Conservation (phyloP, 2,888 invertebrate species). For the Nudaria mundana region DNA sequence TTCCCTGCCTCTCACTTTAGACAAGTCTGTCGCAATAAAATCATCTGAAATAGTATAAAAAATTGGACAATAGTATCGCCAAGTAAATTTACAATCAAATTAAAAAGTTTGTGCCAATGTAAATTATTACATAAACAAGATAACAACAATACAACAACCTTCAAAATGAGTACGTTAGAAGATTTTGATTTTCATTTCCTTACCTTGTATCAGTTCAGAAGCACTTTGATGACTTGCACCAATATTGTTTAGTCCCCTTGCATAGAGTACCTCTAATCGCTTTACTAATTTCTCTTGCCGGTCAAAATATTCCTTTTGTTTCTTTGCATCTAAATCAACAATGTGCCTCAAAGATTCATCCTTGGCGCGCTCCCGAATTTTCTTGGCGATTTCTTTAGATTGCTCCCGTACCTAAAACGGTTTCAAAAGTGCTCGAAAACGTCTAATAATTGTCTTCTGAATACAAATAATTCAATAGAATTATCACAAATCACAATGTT, state of each 20-base stretch:
- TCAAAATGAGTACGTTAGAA: too few species aligned
- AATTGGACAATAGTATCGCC: not conserved
- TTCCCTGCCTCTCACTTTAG: constrained; percentile 61
- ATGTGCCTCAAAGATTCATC: constrained; percentile 61
- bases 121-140: too few species aligned
- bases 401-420: constrained; percentile 73
- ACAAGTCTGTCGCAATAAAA: constrained; percentile 48
- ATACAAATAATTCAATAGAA: constrained; percentile 2
- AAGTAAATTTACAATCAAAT: too few species aligned
- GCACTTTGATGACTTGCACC: constrained; percentile 64
- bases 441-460: constrained; percentile 22
- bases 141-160: too few species aligned
- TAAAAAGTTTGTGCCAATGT: not conserved
- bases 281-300: constrained; percentile 64
- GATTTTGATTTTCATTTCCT: not conserved
- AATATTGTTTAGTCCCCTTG: constrained; percentile 55
- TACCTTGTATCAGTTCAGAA: constrained; percentile 48
- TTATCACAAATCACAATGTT: constrained; percentile 11
- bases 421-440: constrained; percentile 16
- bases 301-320: constrained; percentile 60
- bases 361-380: constrained; percentile 68
- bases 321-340: constrained; percentile 52
- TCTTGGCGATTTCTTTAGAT: constrained; percentile 75
- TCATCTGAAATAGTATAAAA: constrained; percentile 31
- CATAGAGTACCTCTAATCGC: constrained; percentile 58